Evolutionary conservation across 2,797 vertebrate species (phyloP), one percentile per base, ranked within the genome.

Genomic region (Pipistrellus kuhlii): DNA sequence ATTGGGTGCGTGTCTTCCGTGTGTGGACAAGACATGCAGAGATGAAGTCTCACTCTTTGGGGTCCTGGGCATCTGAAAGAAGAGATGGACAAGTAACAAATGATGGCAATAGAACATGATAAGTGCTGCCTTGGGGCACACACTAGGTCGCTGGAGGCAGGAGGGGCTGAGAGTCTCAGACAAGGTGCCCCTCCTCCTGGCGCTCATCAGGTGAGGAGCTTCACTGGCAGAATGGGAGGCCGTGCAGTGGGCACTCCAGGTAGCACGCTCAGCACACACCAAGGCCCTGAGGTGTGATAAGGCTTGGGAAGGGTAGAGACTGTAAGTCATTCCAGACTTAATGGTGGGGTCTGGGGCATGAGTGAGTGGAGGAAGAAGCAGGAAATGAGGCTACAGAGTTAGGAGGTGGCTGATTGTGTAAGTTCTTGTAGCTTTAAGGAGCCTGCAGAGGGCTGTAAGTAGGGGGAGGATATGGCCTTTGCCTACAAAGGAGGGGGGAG

Each of bases 71-170:
- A 32, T 68, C 78, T 62, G 77, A 85, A 53, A 41, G 18, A 46
- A 48, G 59, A 57, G 55, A 8, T 25, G 13, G 10, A 8, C 5
- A 81, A 46, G 8, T 25, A 32, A 27, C 30, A 62, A 27, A 15
- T 69, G 5, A 15, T 51, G 25, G n/a, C 32, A 46, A 5, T 18
- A 30, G 51, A 84, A 8, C 25, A 4, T 10, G 17, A 75, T 71
- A 21, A 14, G 51, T 68, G 62, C 53, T 51, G 46, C 46, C 46
- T 51, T 5, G 48, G 4, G 15, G 48, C 48, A 51, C 53, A 66
- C 7, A 0, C 25, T 9, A 44, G 41, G 46, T 66, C 85, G 5
- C 0, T 15, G 30, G 38, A 78, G 38, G 27, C 1, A 2, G 15
- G 1, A 44, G 30, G 32, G 10, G 23, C 78, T 88, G 44, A 71